These are phyloP conservation scores for Andrena bicolor DNA, from an alignment of 2,888 invertebrate genomes.

Conservation along the genomic window DNA sequence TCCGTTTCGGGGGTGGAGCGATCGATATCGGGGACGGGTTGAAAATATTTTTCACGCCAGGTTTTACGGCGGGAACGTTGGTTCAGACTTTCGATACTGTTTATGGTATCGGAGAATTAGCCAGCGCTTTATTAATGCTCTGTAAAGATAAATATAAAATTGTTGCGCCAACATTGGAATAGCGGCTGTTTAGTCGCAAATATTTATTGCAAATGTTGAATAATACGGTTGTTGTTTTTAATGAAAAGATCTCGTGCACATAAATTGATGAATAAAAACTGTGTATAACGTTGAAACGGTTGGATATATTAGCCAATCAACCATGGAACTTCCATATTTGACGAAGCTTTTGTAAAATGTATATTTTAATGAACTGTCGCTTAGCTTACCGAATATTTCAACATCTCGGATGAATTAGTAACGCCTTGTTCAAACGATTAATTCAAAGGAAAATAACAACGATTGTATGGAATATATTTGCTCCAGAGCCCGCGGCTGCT, in stretches of 20 bases:
- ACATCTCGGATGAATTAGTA: no score
- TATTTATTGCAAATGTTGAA: not conserved
- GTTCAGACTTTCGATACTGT: conserved; percentile 15
- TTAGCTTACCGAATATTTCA: no score
- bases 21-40: conserved; percentile 9
- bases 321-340: not conserved
- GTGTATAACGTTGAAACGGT: not conserved
- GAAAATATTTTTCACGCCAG: conserved; percentile 8
- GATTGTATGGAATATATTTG: not conserved
- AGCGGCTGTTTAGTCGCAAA: not conserved
- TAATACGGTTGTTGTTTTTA: conserved; percentile 1
- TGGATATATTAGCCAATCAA: not conserved
- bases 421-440: no score
- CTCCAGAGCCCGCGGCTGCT: not conserved
- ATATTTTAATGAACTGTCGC: not conserved
- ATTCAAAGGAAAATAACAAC: not conserved
- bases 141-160: conserved; percentile 7
- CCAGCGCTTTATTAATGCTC: conserved; percentile 7
- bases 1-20: conserved; percentile 22
- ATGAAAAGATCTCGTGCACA: not conserved
- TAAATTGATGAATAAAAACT: not conserved
- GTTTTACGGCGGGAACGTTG: not conserved
- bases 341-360: not conserved
- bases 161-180: not conserved
- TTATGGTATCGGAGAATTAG: conserved; percentile 13